A percentile compares a stretch with the other conserved stretches of the same genome.
phyloP scores from a whole-genome alignment of 2,113 vertebrate species.

The Grammomys dolichurus region DNA sequence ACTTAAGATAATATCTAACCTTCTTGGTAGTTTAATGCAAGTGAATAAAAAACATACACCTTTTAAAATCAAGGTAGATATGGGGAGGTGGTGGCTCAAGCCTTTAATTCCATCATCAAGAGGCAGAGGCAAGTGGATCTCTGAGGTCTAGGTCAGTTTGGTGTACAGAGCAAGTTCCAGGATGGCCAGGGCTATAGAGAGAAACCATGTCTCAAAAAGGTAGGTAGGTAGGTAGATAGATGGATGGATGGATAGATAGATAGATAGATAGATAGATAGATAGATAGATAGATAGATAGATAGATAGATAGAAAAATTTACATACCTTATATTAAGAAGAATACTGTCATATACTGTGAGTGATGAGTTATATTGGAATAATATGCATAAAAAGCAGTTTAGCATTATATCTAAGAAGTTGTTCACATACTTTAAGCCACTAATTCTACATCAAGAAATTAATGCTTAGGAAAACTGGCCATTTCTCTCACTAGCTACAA shows the following conservation, averaged over 20 bases:
- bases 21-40: conserved; percentile 23
- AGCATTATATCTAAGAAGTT: conserved; percentile 55
- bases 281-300: no score
- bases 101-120: not conserved
- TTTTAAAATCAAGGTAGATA: not conserved
- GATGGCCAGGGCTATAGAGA: not conserved
- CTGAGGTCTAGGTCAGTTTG: not conserved
- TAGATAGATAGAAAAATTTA: not conserved
- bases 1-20: conserved; percentile 33
- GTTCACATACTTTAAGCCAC: not conserved
- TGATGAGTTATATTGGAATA: not conserved
- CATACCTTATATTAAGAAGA: conserved; percentile 27
- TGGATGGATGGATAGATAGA: no score
- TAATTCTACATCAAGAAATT: conserved; percentile 28
- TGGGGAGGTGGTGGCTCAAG: no score
- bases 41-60: not conserved
- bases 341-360: not conserved
- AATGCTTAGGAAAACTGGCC: not conserved
- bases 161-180: not conserved
- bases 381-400: conserved; percentile 19
- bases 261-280: no score
- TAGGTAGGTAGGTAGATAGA: no score
- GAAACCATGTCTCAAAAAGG: not conserved
- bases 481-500: not conserved
- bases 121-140: not conserved